These are phyloP conservation scores for Oxytorus armatus DNA, from an alignment of 2,888 invertebrate genomes.

Conservation along the genomic window DNA sequence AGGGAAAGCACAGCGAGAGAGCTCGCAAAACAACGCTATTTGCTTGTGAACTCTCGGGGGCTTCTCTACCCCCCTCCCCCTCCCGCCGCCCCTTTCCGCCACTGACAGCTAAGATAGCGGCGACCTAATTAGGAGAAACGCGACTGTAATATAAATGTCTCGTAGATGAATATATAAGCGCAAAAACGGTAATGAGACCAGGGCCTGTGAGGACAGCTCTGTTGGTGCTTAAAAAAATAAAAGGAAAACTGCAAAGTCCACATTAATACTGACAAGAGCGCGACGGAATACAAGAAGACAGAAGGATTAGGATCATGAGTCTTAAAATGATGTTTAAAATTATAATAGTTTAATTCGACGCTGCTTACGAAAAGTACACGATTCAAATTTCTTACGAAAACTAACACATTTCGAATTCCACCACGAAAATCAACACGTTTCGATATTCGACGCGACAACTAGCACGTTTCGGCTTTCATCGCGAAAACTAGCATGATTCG, in stretches of 20 bases:
- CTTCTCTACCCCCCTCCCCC: not conserved
- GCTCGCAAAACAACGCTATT: conserved; percentile 54
- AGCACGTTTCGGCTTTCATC: too few species aligned
- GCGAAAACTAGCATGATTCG: too few species aligned
- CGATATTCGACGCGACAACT: too few species aligned
- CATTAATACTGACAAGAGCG: conserved; percentile 12
- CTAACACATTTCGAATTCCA: too few species aligned
- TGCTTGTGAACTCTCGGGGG: conserved; percentile 20
- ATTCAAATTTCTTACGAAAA: too few species aligned
- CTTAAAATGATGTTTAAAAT: not conserved
- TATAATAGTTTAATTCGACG: too few species aligned
- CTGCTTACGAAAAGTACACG: too few species aligned
- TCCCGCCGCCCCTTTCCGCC: conserved; percentile 60
- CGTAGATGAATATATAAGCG: conserved; percentile 57
- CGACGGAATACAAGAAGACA: not conserved
- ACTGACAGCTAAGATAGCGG: conserved; percentile 74
- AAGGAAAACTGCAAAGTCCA: not conserved
- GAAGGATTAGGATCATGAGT: not conserved
- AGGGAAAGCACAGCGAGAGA: not conserved
- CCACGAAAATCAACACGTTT: too few species aligned
- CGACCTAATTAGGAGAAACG: conserved; percentile 79
- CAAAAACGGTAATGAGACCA: conserved; percentile 36
- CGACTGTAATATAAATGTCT: conserved; percentile 78
- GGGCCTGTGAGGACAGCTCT: conserved; percentile 19
- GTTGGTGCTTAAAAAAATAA: not conserved